phyloP scores from a whole-genome alignment of 2,888 invertebrate species.

The Andrena flavipes region DNA sequence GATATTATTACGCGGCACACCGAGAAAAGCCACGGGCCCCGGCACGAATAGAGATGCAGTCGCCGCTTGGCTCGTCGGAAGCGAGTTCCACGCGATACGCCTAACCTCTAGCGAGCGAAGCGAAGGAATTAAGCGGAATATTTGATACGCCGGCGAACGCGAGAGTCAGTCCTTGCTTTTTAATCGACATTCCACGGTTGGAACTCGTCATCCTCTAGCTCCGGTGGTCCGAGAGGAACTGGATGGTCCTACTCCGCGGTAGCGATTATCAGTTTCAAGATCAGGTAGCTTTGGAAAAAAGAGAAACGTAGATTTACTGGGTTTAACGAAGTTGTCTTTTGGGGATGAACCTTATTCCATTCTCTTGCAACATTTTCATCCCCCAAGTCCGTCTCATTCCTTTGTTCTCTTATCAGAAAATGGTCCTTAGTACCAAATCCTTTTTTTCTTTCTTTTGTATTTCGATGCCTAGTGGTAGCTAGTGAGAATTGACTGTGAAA shows the following conservation, averaged over 20 bases:
- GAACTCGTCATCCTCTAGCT: not conserved
- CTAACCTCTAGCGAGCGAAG: too few species aligned
- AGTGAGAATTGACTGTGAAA: too few species aligned
- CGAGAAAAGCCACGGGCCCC: constrained; percentile 4
- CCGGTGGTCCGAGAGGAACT: not conserved
- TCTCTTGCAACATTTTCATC: not conserved
- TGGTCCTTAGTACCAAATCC: not conserved
- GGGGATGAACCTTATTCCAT: not conserved
- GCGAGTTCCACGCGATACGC: not conserved
- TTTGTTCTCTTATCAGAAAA: not conserved
- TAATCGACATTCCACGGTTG: not conserved
- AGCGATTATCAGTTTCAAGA: not conserved
- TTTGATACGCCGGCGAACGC: not conserved
- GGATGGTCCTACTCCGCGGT: not conserved
- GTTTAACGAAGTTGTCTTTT: not conserved
- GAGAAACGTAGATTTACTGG: not conserved
- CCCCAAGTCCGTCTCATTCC: too few species aligned
- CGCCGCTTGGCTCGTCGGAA: not conserved
- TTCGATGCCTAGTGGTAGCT: too few species aligned
- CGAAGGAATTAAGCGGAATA: not conserved
- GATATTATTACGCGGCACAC: constrained; percentile 33
- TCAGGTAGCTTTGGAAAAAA: not conserved
- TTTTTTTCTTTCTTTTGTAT: too few species aligned
- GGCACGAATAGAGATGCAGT: constrained; percentile 20
- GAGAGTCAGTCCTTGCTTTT: not conserved